Percentiles rank a stretch among this genome's conserved stretches.
Conservation (phyloP, 2,888 invertebrate genomes). For the Cryptus viduatorius region DNA sequence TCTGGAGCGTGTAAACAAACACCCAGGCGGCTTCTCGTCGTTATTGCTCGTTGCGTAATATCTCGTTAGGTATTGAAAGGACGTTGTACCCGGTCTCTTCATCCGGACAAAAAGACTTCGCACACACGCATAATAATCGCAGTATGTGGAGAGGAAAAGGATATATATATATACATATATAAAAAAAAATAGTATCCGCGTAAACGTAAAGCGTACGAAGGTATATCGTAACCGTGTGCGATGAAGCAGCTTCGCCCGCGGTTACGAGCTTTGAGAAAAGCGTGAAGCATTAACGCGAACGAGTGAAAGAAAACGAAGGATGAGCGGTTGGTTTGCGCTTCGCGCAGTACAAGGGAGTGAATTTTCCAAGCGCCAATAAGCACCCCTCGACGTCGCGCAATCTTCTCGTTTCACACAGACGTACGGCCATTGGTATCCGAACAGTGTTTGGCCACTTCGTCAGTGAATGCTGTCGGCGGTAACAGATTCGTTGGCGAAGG, state of each 20-base stretch:
- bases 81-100: constrained; percentile 43
- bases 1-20: constrained; percentile 44
- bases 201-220: neutral
- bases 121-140: neutral
- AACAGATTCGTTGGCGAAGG: too few relatives aligned
- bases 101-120: constrained; percentile 37
- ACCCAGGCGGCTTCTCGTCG: constrained; percentile 18
- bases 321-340: constrained; percentile 13
- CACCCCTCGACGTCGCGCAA: constrained; percentile 23
- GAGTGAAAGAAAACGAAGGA: constrained; percentile 44
- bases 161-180: neutral
- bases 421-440: neutral
- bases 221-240: constrained; percentile 2
- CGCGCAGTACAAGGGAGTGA: constrained; percentile 10
- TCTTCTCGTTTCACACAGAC: neutral
- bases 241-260: constrained; percentile 6
- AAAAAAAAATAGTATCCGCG: neutral
- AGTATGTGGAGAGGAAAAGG: neutral
- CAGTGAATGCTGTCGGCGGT: neutral
- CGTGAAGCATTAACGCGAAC: constrained; percentile 21
- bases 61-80: constrained; percentile 37
- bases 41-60: constrained; percentile 53
- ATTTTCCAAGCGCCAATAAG: constrained; percentile 39
- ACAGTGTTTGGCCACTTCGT: constrained; percentile 12
- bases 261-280: constrained; percentile 37